A percentile compares a stretch with the other conserved stretches of the same genome.
Evolutionary conservation across 2,888 invertebrate species (phyloP).

Genomic region (Podabrus alpinus): DNA sequence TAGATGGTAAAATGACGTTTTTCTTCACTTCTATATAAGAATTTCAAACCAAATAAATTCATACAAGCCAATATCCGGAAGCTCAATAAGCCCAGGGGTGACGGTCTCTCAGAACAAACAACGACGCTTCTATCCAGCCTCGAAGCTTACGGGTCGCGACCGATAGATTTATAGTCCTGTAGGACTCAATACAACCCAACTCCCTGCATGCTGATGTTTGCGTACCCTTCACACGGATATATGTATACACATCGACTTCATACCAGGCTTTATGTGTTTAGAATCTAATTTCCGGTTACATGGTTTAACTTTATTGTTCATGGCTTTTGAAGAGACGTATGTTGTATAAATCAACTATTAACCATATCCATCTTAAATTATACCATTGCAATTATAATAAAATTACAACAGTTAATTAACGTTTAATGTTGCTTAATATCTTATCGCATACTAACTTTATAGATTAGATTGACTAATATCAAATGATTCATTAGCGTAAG

Average conservation of each 20-base stretch:
- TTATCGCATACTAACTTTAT: not conserved
- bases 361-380: constrained; percentile 1
- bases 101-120: constrained; percentile 41
- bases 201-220: constrained; percentile 13
- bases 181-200: constrained; percentile 35
- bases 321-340: constrained; percentile 11
- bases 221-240: constrained; percentile 4
- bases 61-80: constrained; percentile 45
- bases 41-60: constrained; percentile 47
- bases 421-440: not conserved
- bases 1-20: constrained; percentile 19
- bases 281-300: constrained; percentile 4
- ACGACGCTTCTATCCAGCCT: constrained; percentile 44
- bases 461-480: constrained; percentile 2
- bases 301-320: constrained; percentile 10
- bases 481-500: not conserved
- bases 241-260: constrained; percentile 5
- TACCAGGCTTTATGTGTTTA: constrained; percentile 10
- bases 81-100: constrained; percentile 38
- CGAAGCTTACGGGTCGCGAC: constrained; percentile 39
- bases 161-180: constrained; percentile 47
- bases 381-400: constrained; percentile 1
- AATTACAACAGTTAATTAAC: constrained; percentile 5
- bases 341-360: constrained; percentile 15
- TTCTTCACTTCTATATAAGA: constrained; percentile 31